Conservation (phyloP, 2,888 invertebrate genomes). For the Trissolcus japonicus region DNA sequence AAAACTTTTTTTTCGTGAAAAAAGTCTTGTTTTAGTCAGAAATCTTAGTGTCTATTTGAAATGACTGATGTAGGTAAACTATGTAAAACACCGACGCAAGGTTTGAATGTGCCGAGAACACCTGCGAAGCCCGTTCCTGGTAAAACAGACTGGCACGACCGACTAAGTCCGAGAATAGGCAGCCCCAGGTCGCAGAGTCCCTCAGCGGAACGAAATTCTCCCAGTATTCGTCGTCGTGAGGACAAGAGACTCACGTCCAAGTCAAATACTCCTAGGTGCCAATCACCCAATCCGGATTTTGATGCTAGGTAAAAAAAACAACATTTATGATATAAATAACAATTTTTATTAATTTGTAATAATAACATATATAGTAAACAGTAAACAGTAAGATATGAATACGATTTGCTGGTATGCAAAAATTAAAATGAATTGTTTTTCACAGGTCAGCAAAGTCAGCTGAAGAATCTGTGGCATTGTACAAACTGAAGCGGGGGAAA, state of each 20-base stretch:
- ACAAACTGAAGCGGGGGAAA: constrained; percentile 85
- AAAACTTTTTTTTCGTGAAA: too few relatives aligned
- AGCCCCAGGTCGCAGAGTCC: constrained; percentile 71
- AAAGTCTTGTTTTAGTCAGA: too few relatives aligned
- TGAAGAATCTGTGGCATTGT: constrained; percentile 81
- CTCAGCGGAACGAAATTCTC: constrained; percentile 65
- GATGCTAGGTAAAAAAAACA: constrained; percentile 47
- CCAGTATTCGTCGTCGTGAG: constrained; percentile 66
- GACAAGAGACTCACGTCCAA: constrained; percentile 66
- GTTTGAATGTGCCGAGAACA: constrained; percentile 62
- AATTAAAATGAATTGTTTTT: constrained; percentile 2
- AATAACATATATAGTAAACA: too few relatives aligned
- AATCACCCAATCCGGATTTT: constrained; percentile 76
- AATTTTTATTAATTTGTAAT: too few relatives aligned
- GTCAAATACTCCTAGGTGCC: constrained; percentile 80
- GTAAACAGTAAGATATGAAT: too few relatives aligned
- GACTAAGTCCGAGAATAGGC: constrained; percentile 62
- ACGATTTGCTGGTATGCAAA: neutral
- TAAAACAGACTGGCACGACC: constrained; percentile 63
- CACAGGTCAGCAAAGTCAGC: constrained; percentile 74
- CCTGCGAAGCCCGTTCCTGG: constrained; percentile 70
- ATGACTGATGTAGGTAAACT: constrained; percentile 78
- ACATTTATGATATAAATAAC: too few relatives aligned
- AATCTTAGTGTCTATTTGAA: too few relatives aligned
- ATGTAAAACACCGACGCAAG: constrained; percentile 72